Percentiles rank a stretch among this genome's conserved stretches.
These are phyloP conservation scores for Python bivittatus DNA, from an alignment of 2,113 vertebrate species.

Conservation along the genomic window DNA sequence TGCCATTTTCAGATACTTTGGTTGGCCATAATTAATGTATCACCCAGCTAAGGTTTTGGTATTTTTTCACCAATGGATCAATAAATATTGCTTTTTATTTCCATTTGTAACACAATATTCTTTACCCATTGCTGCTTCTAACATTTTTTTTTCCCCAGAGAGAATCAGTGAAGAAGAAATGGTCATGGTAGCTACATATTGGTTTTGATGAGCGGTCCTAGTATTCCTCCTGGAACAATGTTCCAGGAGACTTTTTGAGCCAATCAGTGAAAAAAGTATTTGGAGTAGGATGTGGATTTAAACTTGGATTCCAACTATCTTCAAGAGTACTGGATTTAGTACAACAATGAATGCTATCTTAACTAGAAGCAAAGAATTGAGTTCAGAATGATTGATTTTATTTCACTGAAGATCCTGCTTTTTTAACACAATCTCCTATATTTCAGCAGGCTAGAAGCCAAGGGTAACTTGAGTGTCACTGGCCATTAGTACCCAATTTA, in stretches of 20 bases:
- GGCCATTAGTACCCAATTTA: not conserved
- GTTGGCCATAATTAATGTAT: not conserved
- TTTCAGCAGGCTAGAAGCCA: not conserved
- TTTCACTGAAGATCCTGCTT: not conserved
- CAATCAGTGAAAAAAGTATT: not conserved
- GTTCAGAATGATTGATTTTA: not conserved
- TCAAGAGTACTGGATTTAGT: not conserved
- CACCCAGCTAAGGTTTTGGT: not conserved
- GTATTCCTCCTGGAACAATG: not conserved
- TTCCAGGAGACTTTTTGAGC: constrained; percentile 16
- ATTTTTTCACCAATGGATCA: not conserved
- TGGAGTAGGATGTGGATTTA: not conserved
- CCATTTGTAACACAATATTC: not conserved
- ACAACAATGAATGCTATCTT: not conserved
- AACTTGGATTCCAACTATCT: constrained; percentile 2
- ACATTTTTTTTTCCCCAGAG: not conserved
- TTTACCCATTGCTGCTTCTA: not conserved
- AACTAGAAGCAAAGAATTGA: not conserved
- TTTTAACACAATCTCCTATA: not conserved
- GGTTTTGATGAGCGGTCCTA: not conserved
- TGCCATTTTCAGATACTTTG: not conserved
- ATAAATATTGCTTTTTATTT: not conserved
- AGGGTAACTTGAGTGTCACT: not conserved
- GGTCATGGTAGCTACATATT: not conserved
- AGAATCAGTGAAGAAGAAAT: not conserved